phyloP scores from a whole-genome alignment of 2,888 invertebrate genomes.

The Crepidodera aurea region DNA sequence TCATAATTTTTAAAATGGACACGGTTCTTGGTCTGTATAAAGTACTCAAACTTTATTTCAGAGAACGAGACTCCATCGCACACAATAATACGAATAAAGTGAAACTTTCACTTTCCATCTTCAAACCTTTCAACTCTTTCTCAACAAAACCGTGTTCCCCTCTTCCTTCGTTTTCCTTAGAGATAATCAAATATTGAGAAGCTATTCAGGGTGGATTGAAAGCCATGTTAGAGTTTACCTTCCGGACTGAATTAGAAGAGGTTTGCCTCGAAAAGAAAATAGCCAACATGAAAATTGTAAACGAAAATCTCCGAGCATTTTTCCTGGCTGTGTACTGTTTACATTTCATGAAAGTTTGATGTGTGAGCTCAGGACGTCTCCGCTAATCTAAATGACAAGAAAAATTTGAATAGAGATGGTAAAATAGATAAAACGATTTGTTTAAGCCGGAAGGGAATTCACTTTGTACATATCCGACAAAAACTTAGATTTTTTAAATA shows the following conservation, averaged over 20 bases:
- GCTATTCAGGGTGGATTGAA: constrained; percentile 18
- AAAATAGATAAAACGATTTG: background rate
- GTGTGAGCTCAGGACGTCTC: background rate
- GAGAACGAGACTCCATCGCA: no score
- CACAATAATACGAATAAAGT: background rate
- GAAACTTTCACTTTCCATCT: background rate
- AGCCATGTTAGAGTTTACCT: constrained; percentile 19
- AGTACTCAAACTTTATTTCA: no score
- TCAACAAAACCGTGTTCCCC: background rate
- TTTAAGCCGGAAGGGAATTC: background rate
- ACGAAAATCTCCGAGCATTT: constrained; percentile 17
- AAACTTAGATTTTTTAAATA: no score
- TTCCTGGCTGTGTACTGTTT: constrained; percentile 12
- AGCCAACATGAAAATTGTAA: constrained; percentile 19
- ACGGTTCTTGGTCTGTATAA: no score
- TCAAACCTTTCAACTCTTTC: constrained; percentile 4
- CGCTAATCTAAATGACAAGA: constrained; percentile 5
- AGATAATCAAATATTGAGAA: constrained; percentile 21
- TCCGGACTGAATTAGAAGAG: constrained; percentile 16
- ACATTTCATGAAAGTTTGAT: constrained; percentile 19
- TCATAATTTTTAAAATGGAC: no score
- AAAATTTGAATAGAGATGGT: constrained; percentile 3
- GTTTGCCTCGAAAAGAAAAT: constrained; percentile 6
- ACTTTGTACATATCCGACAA: no score
- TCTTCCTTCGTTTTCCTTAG: background rate